A percentile compares a stretch with the other conserved stretches of the same genome.
phyloP scores from a whole-genome alignment of 2,888 invertebrate species.

The Phorcus lineatus region DNA sequence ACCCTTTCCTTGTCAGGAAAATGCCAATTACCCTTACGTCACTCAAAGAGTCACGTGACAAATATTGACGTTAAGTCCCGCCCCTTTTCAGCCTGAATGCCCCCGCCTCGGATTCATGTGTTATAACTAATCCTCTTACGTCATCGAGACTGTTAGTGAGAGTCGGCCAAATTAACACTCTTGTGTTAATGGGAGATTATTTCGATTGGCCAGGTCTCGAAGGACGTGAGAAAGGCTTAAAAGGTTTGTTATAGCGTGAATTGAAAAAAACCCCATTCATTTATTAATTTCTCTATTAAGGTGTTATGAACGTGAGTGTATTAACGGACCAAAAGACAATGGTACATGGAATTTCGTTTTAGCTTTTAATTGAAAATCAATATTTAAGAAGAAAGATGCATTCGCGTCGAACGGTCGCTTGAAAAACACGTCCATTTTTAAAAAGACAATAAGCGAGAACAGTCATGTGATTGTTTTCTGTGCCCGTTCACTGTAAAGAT shows the following conservation, averaged over 20 bases:
- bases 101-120: background rate
- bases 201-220: background rate
- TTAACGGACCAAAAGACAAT: background rate
- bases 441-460: background rate
- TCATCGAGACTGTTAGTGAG: background rate
- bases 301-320: background rate
- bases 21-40: constrained; percentile 19
- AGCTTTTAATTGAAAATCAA: constrained; percentile 4
- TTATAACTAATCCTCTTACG: constrained; percentile 4
- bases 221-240: background rate
- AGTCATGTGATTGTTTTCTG: background rate
- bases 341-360: background rate
- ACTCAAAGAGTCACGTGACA: constrained; percentile 14
- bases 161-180: background rate
- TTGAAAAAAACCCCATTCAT: background rate
- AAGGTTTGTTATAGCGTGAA: background rate
- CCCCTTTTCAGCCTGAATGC: constrained; percentile 1
- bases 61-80: background rate
- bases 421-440: background rate
- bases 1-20: background rate
- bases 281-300: background rate
- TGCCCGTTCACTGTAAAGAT: background rate
- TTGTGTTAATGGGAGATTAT: constrained; percentile 15
- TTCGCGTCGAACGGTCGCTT: background rate
- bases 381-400: background rate